These are phyloP conservation scores for Penaeus indicus DNA, from an alignment of 1,140 invertebrate species.

Conservation along the genomic window DNA sequence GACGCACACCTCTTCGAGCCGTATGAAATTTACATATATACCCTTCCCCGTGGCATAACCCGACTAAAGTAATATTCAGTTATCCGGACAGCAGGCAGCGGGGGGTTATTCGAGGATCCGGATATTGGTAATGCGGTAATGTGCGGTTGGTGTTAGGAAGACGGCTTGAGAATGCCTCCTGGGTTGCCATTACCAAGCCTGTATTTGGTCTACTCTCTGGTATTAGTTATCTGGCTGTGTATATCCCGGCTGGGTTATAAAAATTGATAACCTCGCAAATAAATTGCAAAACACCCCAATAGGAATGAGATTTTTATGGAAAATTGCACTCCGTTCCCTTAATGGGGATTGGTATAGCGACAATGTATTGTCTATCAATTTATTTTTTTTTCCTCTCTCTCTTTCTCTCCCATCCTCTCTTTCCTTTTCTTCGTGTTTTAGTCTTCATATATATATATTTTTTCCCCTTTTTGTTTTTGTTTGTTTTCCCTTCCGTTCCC, in stretches of 20 bases:
- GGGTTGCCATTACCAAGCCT: conserved; percentile 43
- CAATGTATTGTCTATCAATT: conserved; percentile 63
- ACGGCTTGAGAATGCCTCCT: too few relatives aligned
- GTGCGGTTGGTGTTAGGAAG: too few relatives aligned
- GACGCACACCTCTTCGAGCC: too few relatives aligned
- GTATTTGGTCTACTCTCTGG: conserved; percentile 59
- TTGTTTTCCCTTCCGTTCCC: not conserved
- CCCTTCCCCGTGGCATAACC: too few relatives aligned
- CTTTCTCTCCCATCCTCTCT: too few relatives aligned
- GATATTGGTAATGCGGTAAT: too few relatives aligned
- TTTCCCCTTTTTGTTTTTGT: not conserved
- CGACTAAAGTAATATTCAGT: too few relatives aligned
- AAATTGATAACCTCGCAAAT: conserved; percentile 61
- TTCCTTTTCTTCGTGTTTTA: not conserved
- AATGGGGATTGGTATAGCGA: conserved; percentile 61
- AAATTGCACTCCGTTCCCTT: conserved; percentile 60
- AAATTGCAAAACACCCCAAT: conserved; percentile 62
- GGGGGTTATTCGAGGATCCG: too few relatives aligned
- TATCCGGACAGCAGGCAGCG: too few relatives aligned
- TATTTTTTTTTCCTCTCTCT: conserved; percentile 38
- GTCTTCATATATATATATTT: not conserved
- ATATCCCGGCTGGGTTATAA: conserved; percentile 59
- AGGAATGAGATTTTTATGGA: conserved; percentile 65
- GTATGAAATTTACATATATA: too few relatives aligned
- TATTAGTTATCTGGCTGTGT: conserved; percentile 60